phyloP scores from a whole-genome alignment of 2,797 vertebrate species.

The Mormyrus proboscirostris region DNA sequence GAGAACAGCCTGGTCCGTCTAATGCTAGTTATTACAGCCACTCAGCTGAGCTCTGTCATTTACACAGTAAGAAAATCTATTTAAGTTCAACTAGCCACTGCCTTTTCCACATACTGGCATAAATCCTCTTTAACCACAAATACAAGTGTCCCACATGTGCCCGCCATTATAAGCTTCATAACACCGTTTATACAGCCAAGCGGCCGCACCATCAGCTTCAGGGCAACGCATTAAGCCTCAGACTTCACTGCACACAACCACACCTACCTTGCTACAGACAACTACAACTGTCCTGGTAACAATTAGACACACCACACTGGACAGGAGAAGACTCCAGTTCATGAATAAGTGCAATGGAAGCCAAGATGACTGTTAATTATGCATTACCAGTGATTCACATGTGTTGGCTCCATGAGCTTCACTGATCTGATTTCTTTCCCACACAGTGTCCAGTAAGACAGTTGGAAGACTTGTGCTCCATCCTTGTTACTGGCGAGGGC shows the following conservation, averaged over 20 bases:
- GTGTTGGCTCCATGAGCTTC: not conserved
- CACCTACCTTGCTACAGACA: not conserved
- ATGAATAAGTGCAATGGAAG: not conserved
- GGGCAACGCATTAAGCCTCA: not conserved
- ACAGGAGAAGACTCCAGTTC: not conserved
- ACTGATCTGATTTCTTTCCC: not conserved
- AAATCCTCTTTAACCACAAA: not conserved
- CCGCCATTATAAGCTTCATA: not conserved
- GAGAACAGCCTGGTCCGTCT: not conserved
- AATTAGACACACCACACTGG: not conserved
- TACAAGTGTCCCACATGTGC: not conserved
- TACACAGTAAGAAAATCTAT: not conserved
- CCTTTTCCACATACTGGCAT: not conserved
- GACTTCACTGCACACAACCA: not conserved
- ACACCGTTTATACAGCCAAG: not conserved
- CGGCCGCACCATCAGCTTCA: not conserved
- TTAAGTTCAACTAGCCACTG: not conserved
- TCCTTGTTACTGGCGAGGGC: not conserved
- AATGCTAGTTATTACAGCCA: not conserved
- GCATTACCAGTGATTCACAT: not conserved
- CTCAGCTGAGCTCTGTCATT: not conserved
- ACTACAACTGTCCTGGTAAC: not conserved
- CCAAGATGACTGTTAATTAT: not conserved
- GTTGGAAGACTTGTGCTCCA: not conserved
- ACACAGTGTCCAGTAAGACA: not conserved